These are phyloP conservation scores for Anadara kagoshimensis DNA, from an alignment of 1,140 invertebrate genomes.

Conservation along the genomic window DNA sequence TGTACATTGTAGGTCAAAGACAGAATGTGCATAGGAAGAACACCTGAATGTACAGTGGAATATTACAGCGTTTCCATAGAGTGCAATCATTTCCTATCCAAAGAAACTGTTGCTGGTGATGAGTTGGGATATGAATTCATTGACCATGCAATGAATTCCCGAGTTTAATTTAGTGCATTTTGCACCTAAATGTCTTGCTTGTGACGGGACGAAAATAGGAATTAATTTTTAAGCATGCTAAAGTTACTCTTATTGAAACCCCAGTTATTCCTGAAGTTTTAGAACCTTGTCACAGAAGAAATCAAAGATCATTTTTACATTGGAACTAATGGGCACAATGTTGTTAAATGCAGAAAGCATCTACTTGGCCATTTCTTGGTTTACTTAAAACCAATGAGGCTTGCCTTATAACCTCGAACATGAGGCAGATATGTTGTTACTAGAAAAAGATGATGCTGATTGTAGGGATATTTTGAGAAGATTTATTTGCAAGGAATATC, in stretches of 20 bases:
- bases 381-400: background rate
- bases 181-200: slow-evolving; percentile 12
- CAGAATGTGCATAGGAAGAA: no score
- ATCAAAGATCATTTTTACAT: no score
- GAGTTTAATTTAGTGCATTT: slow-evolving; percentile 5
- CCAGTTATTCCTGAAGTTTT: background rate
- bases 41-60: no score
- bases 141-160: no score
- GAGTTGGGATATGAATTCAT: no score
- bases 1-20: no score
- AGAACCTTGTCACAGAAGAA: slow-evolving; percentile 6
- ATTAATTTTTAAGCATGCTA: slow-evolving; percentile 11
- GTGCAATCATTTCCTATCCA: no score
- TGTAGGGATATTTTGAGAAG: background rate
- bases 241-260: slow-evolving; percentile 4
- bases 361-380: background rate
- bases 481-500: background rate
- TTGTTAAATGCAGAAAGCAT: slow-evolving; percentile 19
- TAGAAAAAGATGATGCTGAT: background rate
- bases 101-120: no score
- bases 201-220: slow-evolving; percentile 20
- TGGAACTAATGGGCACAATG: no score
- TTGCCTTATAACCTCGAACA: background rate
- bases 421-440: background rate
- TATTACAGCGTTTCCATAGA: no score